Percentiles rank a stretch among this genome's conserved stretches.
These are phyloP conservation scores for Zonotrichia leucophrys DNA, from an alignment of 2,113 vertebrate genomes.

Conservation along the genomic window DNA sequence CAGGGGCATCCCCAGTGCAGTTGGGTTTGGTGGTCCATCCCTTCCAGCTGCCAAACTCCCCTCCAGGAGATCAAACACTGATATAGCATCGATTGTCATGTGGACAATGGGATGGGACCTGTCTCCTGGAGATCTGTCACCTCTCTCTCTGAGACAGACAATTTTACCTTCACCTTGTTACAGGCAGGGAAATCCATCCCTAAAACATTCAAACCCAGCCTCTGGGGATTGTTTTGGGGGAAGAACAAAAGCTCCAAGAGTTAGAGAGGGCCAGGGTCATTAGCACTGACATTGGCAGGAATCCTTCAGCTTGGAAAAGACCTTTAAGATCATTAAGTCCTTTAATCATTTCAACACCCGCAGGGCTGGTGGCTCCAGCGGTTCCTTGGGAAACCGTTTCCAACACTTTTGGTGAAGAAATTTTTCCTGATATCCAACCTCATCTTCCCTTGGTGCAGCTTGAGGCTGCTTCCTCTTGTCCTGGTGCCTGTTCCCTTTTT, in stretches of 20 bases:
- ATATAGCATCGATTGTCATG: rapidly evolving
- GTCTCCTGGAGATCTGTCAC: not conserved
- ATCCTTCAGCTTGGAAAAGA: not conserved
- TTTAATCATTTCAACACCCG: not conserved
- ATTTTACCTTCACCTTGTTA: not conserved
- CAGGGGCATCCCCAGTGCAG: not conserved
- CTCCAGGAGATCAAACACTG: not conserved
- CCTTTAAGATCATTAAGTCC: not conserved
- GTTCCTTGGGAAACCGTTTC: not conserved
- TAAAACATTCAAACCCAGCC: not conserved
- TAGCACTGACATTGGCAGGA: not conserved
- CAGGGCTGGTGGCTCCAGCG: not conserved
- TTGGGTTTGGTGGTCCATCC: not conserved
- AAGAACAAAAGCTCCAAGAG: not conserved
- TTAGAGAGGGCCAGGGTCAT: not conserved
- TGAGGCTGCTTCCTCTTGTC: not conserved
- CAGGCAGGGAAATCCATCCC: not conserved
- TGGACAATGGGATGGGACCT: too few species aligned
- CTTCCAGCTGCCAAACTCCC: not conserved
- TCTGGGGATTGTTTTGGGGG: not conserved
- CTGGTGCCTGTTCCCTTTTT: not conserved
- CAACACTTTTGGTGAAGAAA: not conserved
- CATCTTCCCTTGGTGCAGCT: not conserved
- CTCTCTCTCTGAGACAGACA: not conserved
- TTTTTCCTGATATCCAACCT: not conserved